Percentiles rank a stretch among this genome's conserved stretches.
Evolutionary conservation across 1,140 invertebrate genomes (phyloP).

Genomic region (Laodelphax striatellus): DNA sequence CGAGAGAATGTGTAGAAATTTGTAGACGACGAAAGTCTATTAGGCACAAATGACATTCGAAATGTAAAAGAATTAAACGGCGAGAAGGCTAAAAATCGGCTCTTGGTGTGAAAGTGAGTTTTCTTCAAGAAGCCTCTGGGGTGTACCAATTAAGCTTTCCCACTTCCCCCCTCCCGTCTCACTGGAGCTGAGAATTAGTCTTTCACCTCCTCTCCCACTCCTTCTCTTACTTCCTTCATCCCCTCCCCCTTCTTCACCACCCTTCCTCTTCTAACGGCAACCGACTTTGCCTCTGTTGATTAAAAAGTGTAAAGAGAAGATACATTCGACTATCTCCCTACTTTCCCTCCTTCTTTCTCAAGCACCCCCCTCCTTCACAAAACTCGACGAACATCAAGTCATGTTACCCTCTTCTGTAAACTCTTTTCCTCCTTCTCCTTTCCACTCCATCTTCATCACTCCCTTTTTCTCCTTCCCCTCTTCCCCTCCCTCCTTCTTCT

Average conservation of each 20-base stretch:
- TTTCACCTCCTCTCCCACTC: neutral
- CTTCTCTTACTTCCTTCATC: neutral
- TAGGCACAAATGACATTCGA: conserved; percentile 1
- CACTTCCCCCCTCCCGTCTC: neutral
- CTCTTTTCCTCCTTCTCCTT: too few relatives aligned
- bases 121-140: conserved; percentile 24
- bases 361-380: neutral
- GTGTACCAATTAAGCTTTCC: conserved; percentile 23
- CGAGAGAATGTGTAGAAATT: too few relatives aligned
- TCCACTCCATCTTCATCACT: too few relatives aligned
- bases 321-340: neutral
- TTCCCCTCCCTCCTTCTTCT: too few relatives aligned
- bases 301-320: neutral
- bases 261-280: neutral
- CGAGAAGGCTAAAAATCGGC: conserved; percentile 16
- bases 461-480: too few relatives aligned
- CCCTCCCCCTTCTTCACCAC: neutral
- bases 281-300: neutral
- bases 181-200: neutral
- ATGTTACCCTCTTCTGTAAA: too few relatives aligned
- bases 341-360: neutral
- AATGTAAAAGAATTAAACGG: neutral
- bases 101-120: conserved; percentile 25
- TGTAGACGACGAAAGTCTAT: too few relatives aligned
- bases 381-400: neutral